Percentiles rank a stretch among this genome's conserved stretches.
Conservation (phyloP, 2,113 vertebrate genomes). For the Dolichotis patagonum region DNA sequence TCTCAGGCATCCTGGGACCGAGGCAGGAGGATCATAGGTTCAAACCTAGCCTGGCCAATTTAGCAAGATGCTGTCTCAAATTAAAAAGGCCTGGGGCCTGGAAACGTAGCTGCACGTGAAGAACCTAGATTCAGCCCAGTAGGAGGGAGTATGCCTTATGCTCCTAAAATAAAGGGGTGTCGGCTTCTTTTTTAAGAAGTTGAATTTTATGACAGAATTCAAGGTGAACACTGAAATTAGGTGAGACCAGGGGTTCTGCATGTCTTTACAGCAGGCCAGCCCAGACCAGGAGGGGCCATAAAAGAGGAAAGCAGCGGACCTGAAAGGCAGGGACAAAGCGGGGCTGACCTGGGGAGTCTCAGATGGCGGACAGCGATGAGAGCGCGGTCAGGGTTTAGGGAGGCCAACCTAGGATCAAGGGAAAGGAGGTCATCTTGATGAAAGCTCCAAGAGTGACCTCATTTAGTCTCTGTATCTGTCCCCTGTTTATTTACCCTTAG, state of each 20-base stretch:
- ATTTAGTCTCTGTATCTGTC: background rate
- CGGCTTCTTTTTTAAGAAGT: background rate
- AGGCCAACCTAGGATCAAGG: background rate
- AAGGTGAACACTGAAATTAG: slow-evolving; percentile 44
- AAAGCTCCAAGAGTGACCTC: background rate
- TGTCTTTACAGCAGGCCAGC: background rate
- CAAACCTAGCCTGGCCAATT: background rate
- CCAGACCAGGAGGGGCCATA: no score
- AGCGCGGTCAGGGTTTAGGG: background rate
- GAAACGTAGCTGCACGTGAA: background rate
- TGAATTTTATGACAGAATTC: slow-evolving; percentile 28
- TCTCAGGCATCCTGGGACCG: background rate
- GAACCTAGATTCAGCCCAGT: background rate
- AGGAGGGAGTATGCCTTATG: background rate
- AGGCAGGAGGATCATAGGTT: background rate
- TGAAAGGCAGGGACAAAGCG: background rate
- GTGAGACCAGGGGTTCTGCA: background rate
- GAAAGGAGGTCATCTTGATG: background rate
- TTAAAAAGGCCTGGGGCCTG: background rate
- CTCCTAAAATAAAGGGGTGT: background rate
- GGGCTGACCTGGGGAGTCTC: background rate
- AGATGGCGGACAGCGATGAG: background rate
- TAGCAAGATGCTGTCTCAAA: background rate
- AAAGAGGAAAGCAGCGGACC: background rate
- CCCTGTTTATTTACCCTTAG: background rate